Evolutionary conservation across 1,140 invertebrate genomes (phyloP).

Genomic region (Procambarus clarkii): DNA sequence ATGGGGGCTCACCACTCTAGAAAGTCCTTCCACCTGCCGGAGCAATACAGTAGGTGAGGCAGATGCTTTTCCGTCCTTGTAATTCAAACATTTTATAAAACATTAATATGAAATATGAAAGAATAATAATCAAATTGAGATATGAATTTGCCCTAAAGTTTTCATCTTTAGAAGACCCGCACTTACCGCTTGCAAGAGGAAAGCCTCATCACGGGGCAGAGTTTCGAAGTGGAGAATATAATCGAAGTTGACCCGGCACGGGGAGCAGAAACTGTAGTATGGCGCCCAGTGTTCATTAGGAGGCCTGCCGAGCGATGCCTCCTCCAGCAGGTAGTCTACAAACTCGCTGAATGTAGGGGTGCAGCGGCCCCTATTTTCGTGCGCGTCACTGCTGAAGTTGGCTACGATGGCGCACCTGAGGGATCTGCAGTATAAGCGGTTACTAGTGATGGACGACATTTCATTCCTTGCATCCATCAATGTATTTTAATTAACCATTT

Average conservation of each 20-base stretch:
- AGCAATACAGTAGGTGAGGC: not conserved
- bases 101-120: too few species aligned
- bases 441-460: too few species aligned
- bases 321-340: constrained; percentile 13
- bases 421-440: not conserved
- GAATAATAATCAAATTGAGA: too few species aligned
- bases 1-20: not conserved
- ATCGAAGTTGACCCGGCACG: constrained; percentile 41
- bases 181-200: constrained; percentile 43
- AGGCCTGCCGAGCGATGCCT: not conserved
- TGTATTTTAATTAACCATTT: too few species aligned
- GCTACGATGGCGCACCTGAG: not conserved
- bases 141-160: too few species aligned
- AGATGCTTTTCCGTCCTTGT: not conserved
- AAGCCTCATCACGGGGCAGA: constrained; percentile 26
- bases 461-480: too few species aligned
- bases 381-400: not conserved
- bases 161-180: too few species aligned
- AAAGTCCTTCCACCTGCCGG: constrained; percentile 3
- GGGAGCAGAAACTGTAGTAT: constrained; percentile 60
- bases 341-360: constrained; percentile 30
- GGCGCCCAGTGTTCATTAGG: constrained; percentile 65
- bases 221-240: constrained; percentile 57
- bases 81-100: too few species aligned
- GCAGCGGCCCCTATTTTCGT: not conserved